Conservation (phyloP, 2,113 vertebrate species). For the Melospiza melodia region DNA sequence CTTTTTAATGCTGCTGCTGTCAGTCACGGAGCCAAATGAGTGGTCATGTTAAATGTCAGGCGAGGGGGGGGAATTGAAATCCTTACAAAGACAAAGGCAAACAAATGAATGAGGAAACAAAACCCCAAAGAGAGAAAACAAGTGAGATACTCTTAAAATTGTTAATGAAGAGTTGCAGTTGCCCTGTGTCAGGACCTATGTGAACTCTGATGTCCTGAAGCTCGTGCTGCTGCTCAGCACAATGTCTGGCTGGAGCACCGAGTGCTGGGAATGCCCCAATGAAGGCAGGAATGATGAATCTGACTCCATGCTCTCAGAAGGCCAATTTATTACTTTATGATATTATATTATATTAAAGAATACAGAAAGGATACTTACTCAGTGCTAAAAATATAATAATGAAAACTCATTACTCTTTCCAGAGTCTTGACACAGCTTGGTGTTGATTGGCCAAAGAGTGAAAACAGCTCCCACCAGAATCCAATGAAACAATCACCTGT, state of each 20-base stretch:
- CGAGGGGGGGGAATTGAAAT: background rate
- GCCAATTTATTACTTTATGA: too few relatives aligned
- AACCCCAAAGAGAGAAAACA: background rate
- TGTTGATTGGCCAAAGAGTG: too few relatives aligned
- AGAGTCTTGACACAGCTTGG: too few relatives aligned
- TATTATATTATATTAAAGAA: too few relatives aligned
- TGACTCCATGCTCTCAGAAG: too few relatives aligned
- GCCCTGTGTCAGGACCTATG: background rate
- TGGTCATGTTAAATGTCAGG: background rate
- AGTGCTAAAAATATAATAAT: too few relatives aligned
- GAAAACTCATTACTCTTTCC: too few relatives aligned
- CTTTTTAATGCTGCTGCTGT: background rate
- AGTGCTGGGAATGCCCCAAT: too few relatives aligned
- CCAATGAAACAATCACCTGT: too few relatives aligned
- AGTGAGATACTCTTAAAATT: background rate
- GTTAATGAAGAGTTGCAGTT: background rate
- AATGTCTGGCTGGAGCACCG: rapidly evolving
- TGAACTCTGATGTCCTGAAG: background rate
- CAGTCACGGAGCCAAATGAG: background rate
- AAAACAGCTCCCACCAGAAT: too few relatives aligned
- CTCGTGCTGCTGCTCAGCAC: background rate
- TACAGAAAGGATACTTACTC: too few relatives aligned
- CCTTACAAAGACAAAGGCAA: background rate
- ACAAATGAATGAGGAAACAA: background rate
- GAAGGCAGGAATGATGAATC: too few relatives aligned